Conservation (phyloP, 2,113 vertebrate species). For the Trinectes maculatus region DNA sequence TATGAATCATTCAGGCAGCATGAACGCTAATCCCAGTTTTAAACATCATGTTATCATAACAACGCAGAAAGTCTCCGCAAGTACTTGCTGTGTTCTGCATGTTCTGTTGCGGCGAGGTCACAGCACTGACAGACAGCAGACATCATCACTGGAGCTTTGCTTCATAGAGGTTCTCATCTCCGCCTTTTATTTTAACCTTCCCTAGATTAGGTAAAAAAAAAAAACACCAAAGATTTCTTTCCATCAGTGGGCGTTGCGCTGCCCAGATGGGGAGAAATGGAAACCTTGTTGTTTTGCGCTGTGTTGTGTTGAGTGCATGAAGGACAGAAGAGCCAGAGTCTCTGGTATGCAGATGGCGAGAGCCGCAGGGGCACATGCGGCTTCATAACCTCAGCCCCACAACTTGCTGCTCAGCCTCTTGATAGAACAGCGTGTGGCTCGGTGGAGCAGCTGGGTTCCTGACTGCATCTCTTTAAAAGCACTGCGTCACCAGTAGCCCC, state of each 20-base stretch:
- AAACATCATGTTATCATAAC: too few species aligned
- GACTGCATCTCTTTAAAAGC: conserved; percentile 56
- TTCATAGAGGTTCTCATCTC: conserved; percentile 17
- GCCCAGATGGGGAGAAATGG: conserved; percentile 27
- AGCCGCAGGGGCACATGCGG: conserved; percentile 31
- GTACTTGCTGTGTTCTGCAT: too few species aligned
- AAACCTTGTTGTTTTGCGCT: conserved; percentile 41
- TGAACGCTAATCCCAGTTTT: too few species aligned
- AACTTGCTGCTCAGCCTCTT: conserved; percentile 28
- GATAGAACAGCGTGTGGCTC: conserved; percentile 28
- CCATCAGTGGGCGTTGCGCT: conserved; percentile 4
- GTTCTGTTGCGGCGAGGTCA: background rate
- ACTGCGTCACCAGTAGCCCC: conserved; percentile 36
- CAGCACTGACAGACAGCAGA: background rate
- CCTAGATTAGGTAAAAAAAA: conserved; percentile 19
- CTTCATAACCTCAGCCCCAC: conserved; percentile 13
- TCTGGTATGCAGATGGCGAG: conserved; percentile 53
- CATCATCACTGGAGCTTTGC: background rate
- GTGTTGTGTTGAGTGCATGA: conserved; percentile 21
- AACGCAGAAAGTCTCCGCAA: too few species aligned
- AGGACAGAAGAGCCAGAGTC: conserved; percentile 37
- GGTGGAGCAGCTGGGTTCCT: conserved; percentile 55
- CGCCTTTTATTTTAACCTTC: conserved; percentile 13
- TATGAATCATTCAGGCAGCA: background rate
- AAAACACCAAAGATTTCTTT: conserved; percentile 22